phyloP scores from a whole-genome alignment of 2,888 invertebrate genomes.

The Abrostola tripartita region DNA sequence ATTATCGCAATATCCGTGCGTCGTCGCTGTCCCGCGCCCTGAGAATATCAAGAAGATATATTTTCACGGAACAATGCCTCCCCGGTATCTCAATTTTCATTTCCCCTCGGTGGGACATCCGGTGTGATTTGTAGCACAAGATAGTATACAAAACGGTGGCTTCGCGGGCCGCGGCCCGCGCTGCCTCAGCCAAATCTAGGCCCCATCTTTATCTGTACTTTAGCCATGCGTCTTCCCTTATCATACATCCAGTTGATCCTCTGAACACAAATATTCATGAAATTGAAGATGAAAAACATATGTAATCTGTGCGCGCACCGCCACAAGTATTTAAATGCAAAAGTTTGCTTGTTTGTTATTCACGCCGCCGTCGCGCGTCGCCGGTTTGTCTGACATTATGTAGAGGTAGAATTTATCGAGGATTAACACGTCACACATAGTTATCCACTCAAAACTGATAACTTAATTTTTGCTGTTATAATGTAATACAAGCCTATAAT shows the following conservation, averaged over 20 bases:
- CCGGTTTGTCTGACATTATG: no score
- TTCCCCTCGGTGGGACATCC: conserved; percentile 85
- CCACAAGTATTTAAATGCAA: no score
- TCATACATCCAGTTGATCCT: conserved; percentile 67
- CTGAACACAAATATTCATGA: conserved; percentile 20
- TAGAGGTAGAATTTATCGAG: no score
- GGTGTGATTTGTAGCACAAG: conserved; percentile 87
- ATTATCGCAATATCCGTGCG: conserved; percentile 85
- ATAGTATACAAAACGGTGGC: conserved; percentile 87
- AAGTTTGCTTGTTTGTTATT: no score
- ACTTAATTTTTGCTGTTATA: no score
- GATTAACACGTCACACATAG: no score
- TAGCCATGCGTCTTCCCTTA: conserved; percentile 73
- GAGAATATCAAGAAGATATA: conserved; percentile 86
- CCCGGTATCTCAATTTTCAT: conserved; percentile 87
- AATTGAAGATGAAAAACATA: conserved; percentile 4
- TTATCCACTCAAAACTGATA: no score
- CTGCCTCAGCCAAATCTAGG: conserved; percentile 79
- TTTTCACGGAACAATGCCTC: conserved; percentile 87
- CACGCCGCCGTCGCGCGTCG: no score
- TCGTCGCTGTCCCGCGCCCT: conserved; percentile 80
- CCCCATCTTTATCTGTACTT: conserved; percentile 75
- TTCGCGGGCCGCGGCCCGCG: conserved; percentile 75
- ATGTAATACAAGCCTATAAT: no score
- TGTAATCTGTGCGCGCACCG: background rate